phyloP scores from a whole-genome alignment of 2,797 vertebrate species.

The Sciurus carolinensis region DNA sequence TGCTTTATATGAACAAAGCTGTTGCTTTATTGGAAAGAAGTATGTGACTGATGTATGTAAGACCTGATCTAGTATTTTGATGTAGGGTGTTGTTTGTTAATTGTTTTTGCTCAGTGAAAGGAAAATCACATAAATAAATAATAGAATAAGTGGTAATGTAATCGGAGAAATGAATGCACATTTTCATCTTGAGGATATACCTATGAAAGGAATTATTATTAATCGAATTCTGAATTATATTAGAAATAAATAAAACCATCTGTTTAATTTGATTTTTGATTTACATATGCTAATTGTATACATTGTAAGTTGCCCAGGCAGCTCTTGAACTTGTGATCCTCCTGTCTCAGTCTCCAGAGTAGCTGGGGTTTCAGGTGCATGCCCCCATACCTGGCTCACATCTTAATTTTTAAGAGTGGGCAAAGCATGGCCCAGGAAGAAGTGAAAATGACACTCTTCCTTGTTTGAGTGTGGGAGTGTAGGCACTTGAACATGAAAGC shows the following conservation, averaged over 20 bases:
- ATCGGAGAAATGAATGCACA: background rate
- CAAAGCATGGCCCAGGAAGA: background rate
- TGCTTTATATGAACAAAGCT: background rate
- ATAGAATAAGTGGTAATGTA: background rate
- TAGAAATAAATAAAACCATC: background rate
- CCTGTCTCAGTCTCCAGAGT: background rate
- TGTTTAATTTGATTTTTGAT: background rate
- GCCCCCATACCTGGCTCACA: background rate
- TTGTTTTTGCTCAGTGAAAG: conserved; percentile 22
- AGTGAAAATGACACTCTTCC: background rate
- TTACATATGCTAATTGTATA: background rate
- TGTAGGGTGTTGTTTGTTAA: background rate
- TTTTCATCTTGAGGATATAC: background rate
- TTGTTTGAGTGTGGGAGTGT: background rate
- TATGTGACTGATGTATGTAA: background rate
- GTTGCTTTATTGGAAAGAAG: background rate
- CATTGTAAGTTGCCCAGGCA: background rate
- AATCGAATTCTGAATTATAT: background rate
- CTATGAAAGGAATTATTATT: background rate
- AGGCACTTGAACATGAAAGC: background rate
- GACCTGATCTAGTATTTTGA: background rate
- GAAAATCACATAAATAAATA: background rate
- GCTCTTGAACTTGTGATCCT: background rate
- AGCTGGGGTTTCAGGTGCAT: background rate
- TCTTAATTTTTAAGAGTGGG: background rate